Percentiles rank a stretch among this genome's conserved stretches.
Evolutionary conservation across 2,113 vertebrate species (phyloP).

Genomic region (Panthera tigris): DNA sequence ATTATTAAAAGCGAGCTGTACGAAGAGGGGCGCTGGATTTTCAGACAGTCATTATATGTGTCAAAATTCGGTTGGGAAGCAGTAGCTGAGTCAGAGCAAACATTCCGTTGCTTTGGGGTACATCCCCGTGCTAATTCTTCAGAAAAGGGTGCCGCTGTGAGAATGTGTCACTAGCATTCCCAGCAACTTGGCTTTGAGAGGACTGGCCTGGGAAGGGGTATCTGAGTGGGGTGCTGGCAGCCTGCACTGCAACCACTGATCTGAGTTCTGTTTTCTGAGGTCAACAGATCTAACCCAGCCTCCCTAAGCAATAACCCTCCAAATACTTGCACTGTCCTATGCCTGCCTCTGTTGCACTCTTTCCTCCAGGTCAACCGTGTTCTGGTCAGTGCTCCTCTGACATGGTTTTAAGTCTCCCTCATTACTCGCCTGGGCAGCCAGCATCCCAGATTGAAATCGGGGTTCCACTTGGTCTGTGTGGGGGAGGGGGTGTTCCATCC

Average conservation of each 20-base stretch:
- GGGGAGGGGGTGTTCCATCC: too few species aligned
- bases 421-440: neutral
- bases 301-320: neutral
- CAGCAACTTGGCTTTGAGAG: neutral
- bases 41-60: accelerated
- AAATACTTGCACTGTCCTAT: neutral
- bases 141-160: neutral
- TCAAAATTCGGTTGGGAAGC: neutral
- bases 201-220: too few species aligned
- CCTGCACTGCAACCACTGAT: neutral
- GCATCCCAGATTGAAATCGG: neutral
- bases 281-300: neutral
- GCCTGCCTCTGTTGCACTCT: neutral
- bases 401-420: neutral
- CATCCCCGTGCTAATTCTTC: neutral
- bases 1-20: neutral
- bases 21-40: neutral
- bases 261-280: neutral
- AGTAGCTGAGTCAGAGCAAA: neutral
- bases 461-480: neutral
- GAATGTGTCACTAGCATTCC: neutral
- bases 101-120: neutral
- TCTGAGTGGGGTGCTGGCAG: too few species aligned
- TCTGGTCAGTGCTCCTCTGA: neutral
- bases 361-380: neutral